A percentile compares a stretch with the other conserved stretches of the same genome.
phyloP scores from a whole-genome alignment of 64 coral and sea anemone genomes.

The Montipora capricornis region DNA sequence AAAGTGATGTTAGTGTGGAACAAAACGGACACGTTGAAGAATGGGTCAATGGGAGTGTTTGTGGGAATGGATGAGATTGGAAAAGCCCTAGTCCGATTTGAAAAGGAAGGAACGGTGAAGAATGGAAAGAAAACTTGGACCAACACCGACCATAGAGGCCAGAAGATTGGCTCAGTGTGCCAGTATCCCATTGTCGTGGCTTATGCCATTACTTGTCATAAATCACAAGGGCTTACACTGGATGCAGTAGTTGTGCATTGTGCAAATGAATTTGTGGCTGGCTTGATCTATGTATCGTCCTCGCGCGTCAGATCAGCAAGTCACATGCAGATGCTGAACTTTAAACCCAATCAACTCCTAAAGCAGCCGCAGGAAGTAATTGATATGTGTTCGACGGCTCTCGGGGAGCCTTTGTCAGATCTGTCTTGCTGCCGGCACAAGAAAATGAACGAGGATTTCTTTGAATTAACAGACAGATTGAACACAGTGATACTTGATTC shows the following conservation, averaged over 20 bases:
- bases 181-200: conserved; percentile 34
- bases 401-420: conserved; percentile 23
- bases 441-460: conserved; percentile 40
- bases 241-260: conserved; percentile 38
- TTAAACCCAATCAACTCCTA: conserved; percentile 34
- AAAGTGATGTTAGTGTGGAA: conserved; percentile 61
- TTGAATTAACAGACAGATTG: conserved; percentile 21
- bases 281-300: conserved; percentile 51
- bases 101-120: conserved; percentile 24
- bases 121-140: conserved; percentile 52
- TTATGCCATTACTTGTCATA: conserved; percentile 55
- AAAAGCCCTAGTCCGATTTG: conserved; percentile 16
- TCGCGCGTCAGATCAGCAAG: conserved; percentile 37
- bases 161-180: conserved; percentile 35
- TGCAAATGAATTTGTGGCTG: conserved; percentile 35
- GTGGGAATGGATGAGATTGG: conserved; percentile 23
- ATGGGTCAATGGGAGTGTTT: not conserved
- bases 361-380: conserved; percentile 57
- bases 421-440: conserved; percentile 38
- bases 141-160: not conserved
- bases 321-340: conserved; percentile 56
- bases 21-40: conserved; percentile 10
- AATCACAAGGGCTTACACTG: conserved; percentile 50
- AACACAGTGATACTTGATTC: not conserved
- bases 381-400: conserved; percentile 11